phyloP scores from a whole-genome alignment of 2,797 vertebrate genomes.

The Coranthus polyacanthus region DNA sequence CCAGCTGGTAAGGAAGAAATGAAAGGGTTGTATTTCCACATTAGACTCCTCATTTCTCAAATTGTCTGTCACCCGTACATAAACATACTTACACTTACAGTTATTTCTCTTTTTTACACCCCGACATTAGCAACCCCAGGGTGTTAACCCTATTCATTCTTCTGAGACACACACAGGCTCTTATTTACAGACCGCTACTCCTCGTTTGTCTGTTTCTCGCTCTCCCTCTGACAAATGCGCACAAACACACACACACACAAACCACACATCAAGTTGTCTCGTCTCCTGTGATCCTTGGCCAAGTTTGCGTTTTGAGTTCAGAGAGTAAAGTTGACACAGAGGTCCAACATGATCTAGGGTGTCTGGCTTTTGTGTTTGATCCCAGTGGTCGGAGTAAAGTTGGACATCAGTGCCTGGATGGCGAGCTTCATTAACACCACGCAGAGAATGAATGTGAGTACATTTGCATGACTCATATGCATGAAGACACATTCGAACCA shows the following conservation, averaged over 20 bases:
- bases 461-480: not conserved
- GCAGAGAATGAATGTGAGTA: constrained; percentile 89
- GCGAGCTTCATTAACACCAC: constrained; percentile 92
- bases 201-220: constrained; percentile 50
- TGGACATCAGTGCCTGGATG: constrained; percentile 92
- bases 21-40: constrained; percentile 6
- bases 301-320: constrained; percentile 74
- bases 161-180: constrained; percentile 32
- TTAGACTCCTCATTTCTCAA: not conserved
- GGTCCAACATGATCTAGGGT: constrained; percentile 68
- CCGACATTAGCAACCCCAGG: constrained; percentile 11
- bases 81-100: constrained; percentile 40
- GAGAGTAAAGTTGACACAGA: constrained; percentile 75
- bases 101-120: constrained; percentile 33
- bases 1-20: constrained; percentile 89
- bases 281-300: constrained; percentile 72
- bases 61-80: constrained; percentile 21
- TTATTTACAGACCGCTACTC: constrained; percentile 38
- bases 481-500: not conserved
- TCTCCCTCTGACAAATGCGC: constrained; percentile 43
- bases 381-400: constrained; percentile 95
- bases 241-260: constrained; percentile 61
- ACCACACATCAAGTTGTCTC: constrained; percentile 69
- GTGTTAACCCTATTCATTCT: constrained; percentile 12
- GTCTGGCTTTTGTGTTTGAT: constrained; percentile 72